Conservation (phyloP, 2,113 vertebrate species). For the Xenopus laevis region DNA sequence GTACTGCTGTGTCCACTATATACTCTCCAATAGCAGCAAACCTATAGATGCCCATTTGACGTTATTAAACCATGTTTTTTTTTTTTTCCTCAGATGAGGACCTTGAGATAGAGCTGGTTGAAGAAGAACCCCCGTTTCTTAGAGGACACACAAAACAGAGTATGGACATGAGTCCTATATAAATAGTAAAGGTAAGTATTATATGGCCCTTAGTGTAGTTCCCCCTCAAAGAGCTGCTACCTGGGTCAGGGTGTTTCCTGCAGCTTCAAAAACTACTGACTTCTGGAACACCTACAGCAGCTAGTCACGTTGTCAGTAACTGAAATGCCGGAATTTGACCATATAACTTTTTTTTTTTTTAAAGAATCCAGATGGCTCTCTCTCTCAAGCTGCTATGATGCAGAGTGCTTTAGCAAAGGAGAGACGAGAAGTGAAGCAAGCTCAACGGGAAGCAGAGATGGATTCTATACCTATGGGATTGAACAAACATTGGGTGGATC, state of each 20-base stretch:
- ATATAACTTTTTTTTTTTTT: neutral
- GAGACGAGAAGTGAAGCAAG: slow-evolving; percentile 90
- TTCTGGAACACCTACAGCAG: too few relatives aligned
- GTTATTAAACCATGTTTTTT: too few relatives aligned
- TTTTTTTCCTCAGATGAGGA: slow-evolving; percentile 94
- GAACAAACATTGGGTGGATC: slow-evolving; percentile 98
- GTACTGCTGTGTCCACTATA: too few relatives aligned
- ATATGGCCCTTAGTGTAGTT: too few relatives aligned
- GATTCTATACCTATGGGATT: slow-evolving; percentile 98
- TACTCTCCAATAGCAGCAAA: too few relatives aligned
- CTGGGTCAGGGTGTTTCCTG: too few relatives aligned
- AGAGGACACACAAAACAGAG: slow-evolving; percentile 96
- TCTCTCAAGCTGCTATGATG: slow-evolving; percentile 99
- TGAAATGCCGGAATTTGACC: too few relatives aligned
- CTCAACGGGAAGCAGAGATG: slow-evolving; percentile 95
- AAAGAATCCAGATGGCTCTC: slow-evolving; percentile 94
- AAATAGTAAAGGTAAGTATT: slow-evolving; percentile 88
- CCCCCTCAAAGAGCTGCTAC: too few relatives aligned
- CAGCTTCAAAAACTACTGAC: too few relatives aligned
- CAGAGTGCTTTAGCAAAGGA: slow-evolving; percentile 96
- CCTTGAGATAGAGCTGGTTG: slow-evolving; percentile 94
- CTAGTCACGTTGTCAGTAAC: too few relatives aligned
- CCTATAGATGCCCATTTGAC: too few relatives aligned
- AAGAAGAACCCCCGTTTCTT: slow-evolving; percentile 94
- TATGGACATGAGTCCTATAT: slow-evolving; percentile 98